A percentile compares a stretch with the other conserved stretches of the same genome.
These are phyloP conservation scores for Ptychadena robeensis DNA, from an alignment of 2,797 vertebrate genomes.

Conservation along the genomic window DNA sequence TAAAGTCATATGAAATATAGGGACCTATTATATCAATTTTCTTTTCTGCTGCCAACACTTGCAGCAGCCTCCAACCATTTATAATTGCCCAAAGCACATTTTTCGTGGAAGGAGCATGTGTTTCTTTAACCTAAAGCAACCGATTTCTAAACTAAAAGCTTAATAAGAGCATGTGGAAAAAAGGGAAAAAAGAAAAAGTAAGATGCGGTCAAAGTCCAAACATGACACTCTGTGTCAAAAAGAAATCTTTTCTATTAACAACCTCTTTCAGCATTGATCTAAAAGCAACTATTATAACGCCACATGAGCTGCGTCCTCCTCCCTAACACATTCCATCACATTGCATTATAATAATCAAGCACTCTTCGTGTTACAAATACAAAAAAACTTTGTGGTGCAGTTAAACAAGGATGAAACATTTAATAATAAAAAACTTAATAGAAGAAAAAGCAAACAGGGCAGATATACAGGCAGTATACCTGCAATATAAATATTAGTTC, in stretches of 20 bases:
- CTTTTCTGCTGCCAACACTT: constrained; percentile 29
- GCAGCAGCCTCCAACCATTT: constrained; percentile 21
- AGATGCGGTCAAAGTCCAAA: constrained; percentile 50
- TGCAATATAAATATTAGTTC: too few relatives aligned
- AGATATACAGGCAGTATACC: too few relatives aligned
- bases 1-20: constrained; percentile 40
- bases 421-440: too few relatives aligned
- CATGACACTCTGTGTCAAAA: constrained; percentile 26
- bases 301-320: not conserved
- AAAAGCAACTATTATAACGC: constrained; percentile 1
- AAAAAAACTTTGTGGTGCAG: not conserved
- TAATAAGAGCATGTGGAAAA: constrained; percentile 44
- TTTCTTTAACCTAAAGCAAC: constrained; percentile 47
- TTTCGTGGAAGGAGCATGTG: constrained; percentile 14
- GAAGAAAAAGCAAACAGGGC: too few relatives aligned
- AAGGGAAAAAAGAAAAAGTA: constrained; percentile 1
- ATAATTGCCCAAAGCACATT: constrained; percentile 51
- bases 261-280: constrained; percentile 25
- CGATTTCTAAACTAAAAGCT: constrained; percentile 22
- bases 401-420: too few relatives aligned
- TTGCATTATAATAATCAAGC: constrained; percentile 12
- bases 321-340: not conserved
- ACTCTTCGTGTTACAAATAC: too few relatives aligned
- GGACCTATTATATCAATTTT: constrained; percentile 35
- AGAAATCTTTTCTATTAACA: constrained; percentile 34